Base-by-base conservation (phyloP, 2,797 vertebrate species). In the Florisuga fusca region DNA sequence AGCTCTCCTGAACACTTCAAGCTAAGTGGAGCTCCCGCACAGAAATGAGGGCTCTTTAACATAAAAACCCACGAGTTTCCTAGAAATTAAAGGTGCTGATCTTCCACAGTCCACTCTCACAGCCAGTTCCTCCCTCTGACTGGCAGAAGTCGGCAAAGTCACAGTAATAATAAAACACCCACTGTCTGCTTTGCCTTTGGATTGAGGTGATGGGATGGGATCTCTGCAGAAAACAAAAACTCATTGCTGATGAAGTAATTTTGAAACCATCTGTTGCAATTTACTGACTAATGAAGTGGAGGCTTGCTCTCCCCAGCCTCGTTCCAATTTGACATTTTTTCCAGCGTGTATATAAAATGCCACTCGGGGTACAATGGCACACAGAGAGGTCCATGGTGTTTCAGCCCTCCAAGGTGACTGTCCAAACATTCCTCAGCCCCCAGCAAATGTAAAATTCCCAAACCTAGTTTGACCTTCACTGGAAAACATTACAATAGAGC, bases 211-310 rank as follows among this genome's bases (percentile, higher is more conserved):
- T 53, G 89, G 91, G 84, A 79, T 19, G 51, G 51, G 81, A 84
- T 69, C 81, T 82, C 80, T 76, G 86, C 87, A 91, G 87, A 79
- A 82, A 91, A 94, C 91, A 89, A 89, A 84, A 85, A 25, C 72
- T 84, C 6, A 2, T 68, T 77, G 91, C 72, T 15, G 61, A 43
- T 92, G 91, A 96, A 96, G 89, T 80, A 31, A 96, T 94, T 90
- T 87, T 25, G 74, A 89, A 96, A 74, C 89, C 93, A 92, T 93
- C 94, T 95, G 89, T 77, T 86, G 41, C 83, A 71, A 95, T 91
- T 96, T 54, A 77, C 81, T 74, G 91, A 80, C 73, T 92, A 95
- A 96, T 85, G 75, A 89, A 93, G 82, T 25, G 68, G 74, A 77
- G 91, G 50, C 46, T 91, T 57, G 68, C 79, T 77, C 82, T 89